These are phyloP conservation scores for Scolopax mira DNA, from an alignment of 2,113 vertebrate genomes.

Conservation along the genomic window DNA sequence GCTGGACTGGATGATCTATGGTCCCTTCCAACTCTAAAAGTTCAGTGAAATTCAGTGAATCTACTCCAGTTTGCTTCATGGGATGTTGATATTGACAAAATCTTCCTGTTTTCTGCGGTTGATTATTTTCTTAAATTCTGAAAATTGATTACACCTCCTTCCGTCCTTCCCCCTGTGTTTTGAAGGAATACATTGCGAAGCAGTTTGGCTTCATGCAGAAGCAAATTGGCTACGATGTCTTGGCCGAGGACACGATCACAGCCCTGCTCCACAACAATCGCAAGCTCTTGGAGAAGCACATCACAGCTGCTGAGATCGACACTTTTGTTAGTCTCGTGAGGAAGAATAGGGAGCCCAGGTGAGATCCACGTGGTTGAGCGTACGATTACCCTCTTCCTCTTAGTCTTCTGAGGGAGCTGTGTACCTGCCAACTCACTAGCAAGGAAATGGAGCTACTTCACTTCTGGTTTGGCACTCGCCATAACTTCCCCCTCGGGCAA, in stretches of 20 bases:
- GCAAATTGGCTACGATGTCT: slow-evolving; percentile 97
- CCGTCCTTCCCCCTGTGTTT: neutral
- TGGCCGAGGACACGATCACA: slow-evolving; percentile 97
- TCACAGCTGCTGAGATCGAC: slow-evolving; percentile 97
- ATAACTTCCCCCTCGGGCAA: neutral
- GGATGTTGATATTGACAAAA: neutral
- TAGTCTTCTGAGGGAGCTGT: neutral
- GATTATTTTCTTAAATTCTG: neutral
- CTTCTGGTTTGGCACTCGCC: neutral
- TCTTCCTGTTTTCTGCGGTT: neutral
- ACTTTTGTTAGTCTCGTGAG: slow-evolving; percentile 97
- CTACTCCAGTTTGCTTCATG: neutral
- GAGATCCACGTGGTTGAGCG: neutral
- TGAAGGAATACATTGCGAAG: slow-evolving; percentile 97
- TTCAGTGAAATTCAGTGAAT: neutral
- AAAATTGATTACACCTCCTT: neutral
- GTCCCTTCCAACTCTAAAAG: too few relatives aligned
- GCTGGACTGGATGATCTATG: too few relatives aligned
- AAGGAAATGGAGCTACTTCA: neutral
- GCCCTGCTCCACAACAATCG: slow-evolving; percentile 97
- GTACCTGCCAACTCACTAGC: neutral
- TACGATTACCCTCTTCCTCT: neutral
- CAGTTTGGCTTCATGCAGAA: slow-evolving; percentile 99
- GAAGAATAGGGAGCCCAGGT: slow-evolving; percentile 97
- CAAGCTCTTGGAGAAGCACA: slow-evolving; percentile 97